Evolutionary conservation across 2,113 vertebrate species (phyloP).

Genomic region (Upupa epops): DNA sequence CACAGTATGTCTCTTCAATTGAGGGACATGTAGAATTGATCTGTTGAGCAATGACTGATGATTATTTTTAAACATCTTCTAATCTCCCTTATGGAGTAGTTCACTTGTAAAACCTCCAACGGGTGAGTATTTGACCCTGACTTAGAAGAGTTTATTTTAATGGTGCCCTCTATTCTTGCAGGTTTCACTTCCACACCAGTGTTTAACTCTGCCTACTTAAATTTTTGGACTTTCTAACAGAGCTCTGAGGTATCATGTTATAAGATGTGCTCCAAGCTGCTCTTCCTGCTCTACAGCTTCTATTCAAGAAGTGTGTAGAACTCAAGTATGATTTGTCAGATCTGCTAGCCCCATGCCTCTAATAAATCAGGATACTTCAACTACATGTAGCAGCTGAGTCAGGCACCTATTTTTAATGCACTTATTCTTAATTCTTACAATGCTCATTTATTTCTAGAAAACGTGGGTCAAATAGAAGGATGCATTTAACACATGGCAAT

Average conservation of each 20-base stretch:
- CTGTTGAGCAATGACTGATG: background rate
- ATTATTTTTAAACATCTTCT: background rate
- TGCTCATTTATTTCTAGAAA: background rate
- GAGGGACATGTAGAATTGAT: background rate
- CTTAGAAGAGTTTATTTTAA: too few relatives aligned
- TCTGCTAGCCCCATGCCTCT: background rate
- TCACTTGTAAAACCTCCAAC: background rate
- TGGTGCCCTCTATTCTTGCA: background rate
- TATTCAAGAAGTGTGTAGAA: background rate
- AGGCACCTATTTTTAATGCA: too few relatives aligned
- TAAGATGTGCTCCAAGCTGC: background rate
- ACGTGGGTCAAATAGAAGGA: background rate
- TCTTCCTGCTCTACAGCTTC: background rate
- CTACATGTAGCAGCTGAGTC: too few relatives aligned
- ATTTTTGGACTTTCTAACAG: background rate
- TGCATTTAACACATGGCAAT: background rate
- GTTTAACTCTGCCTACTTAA: background rate
- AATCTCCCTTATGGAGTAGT: background rate
- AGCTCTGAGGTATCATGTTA: background rate
- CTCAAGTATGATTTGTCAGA: background rate
- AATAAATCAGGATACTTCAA: background rate
- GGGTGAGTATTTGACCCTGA: too few relatives aligned
- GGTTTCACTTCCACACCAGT: background rate
- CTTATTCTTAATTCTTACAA: background rate
- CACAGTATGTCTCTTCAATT: background rate